These are phyloP conservation scores for Temnothorax nylanderi DNA, from an alignment of 1,140 invertebrate genomes.

Conservation along the genomic window DNA sequence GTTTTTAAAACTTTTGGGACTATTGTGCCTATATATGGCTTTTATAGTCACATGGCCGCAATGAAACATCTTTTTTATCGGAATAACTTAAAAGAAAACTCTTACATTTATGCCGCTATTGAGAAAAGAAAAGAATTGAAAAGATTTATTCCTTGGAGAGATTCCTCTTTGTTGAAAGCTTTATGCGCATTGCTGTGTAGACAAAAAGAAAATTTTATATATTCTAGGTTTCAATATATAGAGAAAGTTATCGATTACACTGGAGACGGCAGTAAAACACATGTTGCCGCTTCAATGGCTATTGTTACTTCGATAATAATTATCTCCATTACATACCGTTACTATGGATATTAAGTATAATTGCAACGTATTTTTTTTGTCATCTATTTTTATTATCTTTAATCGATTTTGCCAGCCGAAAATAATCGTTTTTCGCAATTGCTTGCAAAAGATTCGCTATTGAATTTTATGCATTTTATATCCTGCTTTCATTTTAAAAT, in stretches of 20 bases:
- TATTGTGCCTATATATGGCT: not conserved
- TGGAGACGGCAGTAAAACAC: slow-evolving; percentile 39
- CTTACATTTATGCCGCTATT: not conserved
- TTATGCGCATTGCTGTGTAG: not conserved
- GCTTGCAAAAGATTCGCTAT: not conserved
- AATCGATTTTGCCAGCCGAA: slow-evolving; percentile 56
- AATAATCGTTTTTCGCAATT: slow-evolving; percentile 52
- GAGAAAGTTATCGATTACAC: slow-evolving; percentile 29
- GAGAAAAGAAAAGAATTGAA: not conserved
- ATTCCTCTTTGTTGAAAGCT: not conserved
- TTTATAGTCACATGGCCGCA: not conserved
- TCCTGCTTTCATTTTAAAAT: slow-evolving; percentile 56
- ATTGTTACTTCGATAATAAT: slow-evolving; percentile 58
- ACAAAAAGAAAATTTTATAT: not conserved
- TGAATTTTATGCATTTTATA: slow-evolving; percentile 18
- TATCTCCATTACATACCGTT: slow-evolving; percentile 41
- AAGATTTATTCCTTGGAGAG: not conserved
- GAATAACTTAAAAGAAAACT: too few relatives aligned
- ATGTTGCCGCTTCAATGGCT: slow-evolving; percentile 32
- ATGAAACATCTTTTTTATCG: too few relatives aligned
- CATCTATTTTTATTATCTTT: slow-evolving; percentile 65
- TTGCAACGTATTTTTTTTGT: slow-evolving; percentile 28
- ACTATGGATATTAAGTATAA: slow-evolving; percentile 26
- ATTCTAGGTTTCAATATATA: not conserved
- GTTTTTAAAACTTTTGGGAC: not conserved